A percentile compares a stretch with the other conserved stretches of the same genome.
Evolutionary conservation across 2,797 vertebrate genomes (phyloP).

Genomic region (Acrossocheilus fasciatus): DNA sequence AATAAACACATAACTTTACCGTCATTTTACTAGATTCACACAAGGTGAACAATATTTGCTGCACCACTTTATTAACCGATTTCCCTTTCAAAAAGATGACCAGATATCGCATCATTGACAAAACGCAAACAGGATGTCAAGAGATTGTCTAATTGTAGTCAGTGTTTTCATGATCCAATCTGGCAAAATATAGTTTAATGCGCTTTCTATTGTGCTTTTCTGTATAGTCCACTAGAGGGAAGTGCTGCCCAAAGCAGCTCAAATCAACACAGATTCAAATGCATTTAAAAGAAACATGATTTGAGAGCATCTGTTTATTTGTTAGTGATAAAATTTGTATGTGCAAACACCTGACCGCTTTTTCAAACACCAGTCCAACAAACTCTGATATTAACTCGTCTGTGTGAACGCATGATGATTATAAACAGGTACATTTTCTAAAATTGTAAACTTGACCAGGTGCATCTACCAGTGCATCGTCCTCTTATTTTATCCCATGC

Average conservation of each 20-base stretch:
- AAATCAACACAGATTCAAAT: neutral
- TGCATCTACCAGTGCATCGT: neutral
- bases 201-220: neutral
- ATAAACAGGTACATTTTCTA: neutral
- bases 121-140: neutral
- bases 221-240: slow-evolving; percentile 37
- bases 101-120: neutral
- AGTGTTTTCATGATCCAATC: neutral
- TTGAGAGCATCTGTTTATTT: neutral
- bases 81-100: neutral
- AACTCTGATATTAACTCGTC: neutral
- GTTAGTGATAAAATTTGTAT: neutral
- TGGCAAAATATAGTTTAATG: neutral
- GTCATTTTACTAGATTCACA: neutral
- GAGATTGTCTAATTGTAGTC: slow-evolving; percentile 11
- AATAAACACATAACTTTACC: slow-evolving; percentile 11
- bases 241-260: neutral
- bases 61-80: neutral
- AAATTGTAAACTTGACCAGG: slow-evolving; percentile 25
- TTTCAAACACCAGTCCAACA: neutral
- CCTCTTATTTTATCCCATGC: neutral
- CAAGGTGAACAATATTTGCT: neutral
- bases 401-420: neutral
- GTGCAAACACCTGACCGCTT: neutral
- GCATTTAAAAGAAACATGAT: neutral